These are phyloP conservation scores for Maniola jurtina DNA, from an alignment of 1,140 invertebrate genomes.

Conservation along the genomic window DNA sequence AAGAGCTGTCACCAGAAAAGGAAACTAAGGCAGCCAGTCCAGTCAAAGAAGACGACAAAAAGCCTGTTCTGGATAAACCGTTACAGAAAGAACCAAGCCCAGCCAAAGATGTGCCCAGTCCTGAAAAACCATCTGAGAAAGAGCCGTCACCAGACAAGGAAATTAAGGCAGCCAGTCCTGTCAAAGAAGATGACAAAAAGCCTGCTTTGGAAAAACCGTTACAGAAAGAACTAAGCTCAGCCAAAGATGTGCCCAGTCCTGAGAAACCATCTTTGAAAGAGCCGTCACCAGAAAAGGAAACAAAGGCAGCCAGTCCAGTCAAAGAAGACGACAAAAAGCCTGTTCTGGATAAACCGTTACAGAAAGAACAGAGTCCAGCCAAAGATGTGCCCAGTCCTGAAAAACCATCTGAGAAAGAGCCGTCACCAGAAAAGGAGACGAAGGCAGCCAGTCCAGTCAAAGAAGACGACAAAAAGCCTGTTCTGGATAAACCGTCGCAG, in stretches of 20 bases:
- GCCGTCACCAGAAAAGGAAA: conserved; percentile 22
- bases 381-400: background rate
- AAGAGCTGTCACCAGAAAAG: background rate
- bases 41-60: background rate
- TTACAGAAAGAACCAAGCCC: background rate
- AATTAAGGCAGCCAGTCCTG: conserved; percentile 11
- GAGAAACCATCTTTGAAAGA: background rate
- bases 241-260: conserved; percentile 15
- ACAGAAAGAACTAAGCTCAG: conserved; percentile 17
- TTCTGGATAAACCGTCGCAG: background rate
- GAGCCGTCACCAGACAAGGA: background rate
- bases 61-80: background rate
- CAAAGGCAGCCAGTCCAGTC: too few relatives aligned
- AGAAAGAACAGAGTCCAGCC: too few relatives aligned
- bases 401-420: conserved; percentile 4
- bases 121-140: background rate
- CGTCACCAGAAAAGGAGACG: conserved; percentile 13
- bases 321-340: too few relatives aligned
- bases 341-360: too few relatives aligned
- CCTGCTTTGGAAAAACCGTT: too few relatives aligned
- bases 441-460: conserved; percentile 9
- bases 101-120: background rate
- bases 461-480: background rate
- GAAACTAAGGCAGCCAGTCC: conserved; percentile 3
- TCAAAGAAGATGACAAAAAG: background rate